phyloP scores from a whole-genome alignment of 2,113 vertebrate species.

The Cottus gobio region DNA sequence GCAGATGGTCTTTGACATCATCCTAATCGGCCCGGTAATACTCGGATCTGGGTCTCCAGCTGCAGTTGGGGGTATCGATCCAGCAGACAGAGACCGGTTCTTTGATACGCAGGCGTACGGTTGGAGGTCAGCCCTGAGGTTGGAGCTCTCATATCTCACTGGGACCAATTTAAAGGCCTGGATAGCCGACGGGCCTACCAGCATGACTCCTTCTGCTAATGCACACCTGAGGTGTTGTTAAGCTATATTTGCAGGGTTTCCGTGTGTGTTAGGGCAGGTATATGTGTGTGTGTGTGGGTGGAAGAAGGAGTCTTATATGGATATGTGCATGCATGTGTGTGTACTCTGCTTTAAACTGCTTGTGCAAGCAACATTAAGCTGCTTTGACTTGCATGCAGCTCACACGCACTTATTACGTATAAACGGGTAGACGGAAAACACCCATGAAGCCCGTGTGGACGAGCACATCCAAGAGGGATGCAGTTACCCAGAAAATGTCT shows the following conservation, averaged over 20 bases:
- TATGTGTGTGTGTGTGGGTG: slow-evolving; percentile 1
- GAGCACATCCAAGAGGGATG: slow-evolving; percentile 34
- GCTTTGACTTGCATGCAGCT: slow-evolving; percentile 34
- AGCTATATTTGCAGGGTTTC: slow-evolving; percentile 1
- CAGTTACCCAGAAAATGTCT: slow-evolving; percentile 44
- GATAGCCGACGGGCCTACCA: slow-evolving; percentile 37
- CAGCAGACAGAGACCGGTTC: slow-evolving; percentile 47
- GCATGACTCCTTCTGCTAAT: background rate
- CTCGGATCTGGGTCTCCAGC: slow-evolving; percentile 14
- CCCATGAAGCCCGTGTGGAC: slow-evolving; percentile 21
- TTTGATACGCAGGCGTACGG: slow-evolving; percentile 34
- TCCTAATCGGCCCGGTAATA: slow-evolving; percentile 34
- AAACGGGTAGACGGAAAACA: slow-evolving; percentile 27
- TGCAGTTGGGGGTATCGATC: slow-evolving; percentile 53
- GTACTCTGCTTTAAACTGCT: slow-evolving; percentile 33
- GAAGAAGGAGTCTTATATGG: background rate
- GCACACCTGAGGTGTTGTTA: slow-evolving; percentile 17
- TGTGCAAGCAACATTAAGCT: slow-evolving; percentile 33
- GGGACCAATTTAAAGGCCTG: slow-evolving; percentile 79
- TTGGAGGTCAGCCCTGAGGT: slow-evolving; percentile 60
- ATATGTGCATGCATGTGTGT: slow-evolving; percentile 38
- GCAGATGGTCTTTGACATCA: slow-evolving; percentile 39
- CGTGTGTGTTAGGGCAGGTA: background rate
- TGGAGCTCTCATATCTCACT: slow-evolving; percentile 62
- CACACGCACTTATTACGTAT: slow-evolving; percentile 30